These are phyloP conservation scores for Poecile montanus DNA, from an alignment of 2,797 vertebrate species.

Conservation along the genomic window DNA sequence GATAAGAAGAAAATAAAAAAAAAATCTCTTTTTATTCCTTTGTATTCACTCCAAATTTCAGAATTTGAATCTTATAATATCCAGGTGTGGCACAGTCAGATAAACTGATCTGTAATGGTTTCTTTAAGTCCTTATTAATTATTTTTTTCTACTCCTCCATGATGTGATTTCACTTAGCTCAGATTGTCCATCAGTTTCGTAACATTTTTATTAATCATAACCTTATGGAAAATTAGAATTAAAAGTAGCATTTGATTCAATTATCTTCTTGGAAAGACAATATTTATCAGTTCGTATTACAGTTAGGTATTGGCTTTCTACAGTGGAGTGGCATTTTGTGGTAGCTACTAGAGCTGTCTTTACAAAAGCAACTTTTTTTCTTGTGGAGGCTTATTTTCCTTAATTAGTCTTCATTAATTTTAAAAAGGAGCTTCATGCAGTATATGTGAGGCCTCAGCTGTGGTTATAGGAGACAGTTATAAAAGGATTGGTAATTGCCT, in stretches of 20 bases:
- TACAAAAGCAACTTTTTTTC: background rate
- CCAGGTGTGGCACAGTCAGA: background rate
- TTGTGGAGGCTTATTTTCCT: background rate
- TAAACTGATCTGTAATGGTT: background rate
- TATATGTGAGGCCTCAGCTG: background rate
- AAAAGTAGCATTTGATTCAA: background rate
- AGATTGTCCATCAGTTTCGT: background rate
- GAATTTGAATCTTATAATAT: background rate
- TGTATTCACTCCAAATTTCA: background rate
- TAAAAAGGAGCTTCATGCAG: background rate
- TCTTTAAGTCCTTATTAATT: background rate
- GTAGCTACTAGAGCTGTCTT: background rate
- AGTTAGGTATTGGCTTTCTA: background rate
- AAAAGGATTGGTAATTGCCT: background rate
- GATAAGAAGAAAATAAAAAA: background rate
- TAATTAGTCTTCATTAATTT: conserved; percentile 40
- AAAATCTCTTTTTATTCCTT: background rate
- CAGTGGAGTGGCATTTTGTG: background rate
- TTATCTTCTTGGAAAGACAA: background rate
- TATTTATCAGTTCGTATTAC: background rate
- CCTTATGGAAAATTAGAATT: background rate
- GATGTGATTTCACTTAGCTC: background rate
- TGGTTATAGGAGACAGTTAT: background rate
- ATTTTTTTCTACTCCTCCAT: background rate
- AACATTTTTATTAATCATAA: background rate